phyloP scores from a whole-genome alignment of 2,888 invertebrate genomes.

The Tuta absoluta region DNA sequence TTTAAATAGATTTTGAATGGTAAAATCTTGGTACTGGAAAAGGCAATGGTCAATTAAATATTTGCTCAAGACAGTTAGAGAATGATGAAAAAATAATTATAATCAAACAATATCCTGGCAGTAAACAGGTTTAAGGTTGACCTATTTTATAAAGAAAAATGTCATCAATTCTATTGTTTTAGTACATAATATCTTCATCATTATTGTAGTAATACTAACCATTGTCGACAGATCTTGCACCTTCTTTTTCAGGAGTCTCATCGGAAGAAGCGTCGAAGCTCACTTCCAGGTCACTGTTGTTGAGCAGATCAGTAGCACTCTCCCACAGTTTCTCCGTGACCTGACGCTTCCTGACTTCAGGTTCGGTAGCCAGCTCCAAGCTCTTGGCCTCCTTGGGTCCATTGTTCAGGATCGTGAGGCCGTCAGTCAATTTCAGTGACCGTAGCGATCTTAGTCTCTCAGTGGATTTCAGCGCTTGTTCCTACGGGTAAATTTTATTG shows the following conservation, averaged over 20 bases:
- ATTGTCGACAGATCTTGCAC: slow-evolving; percentile 59
- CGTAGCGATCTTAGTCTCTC: slow-evolving; percentile 62
- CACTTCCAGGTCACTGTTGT: slow-evolving; percentile 64
- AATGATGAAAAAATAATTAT: too few species aligned
- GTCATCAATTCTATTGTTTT: background rate
- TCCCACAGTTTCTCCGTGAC: slow-evolving; percentile 66
- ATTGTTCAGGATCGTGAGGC: slow-evolving; percentile 64
- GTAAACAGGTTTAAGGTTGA: too few species aligned
- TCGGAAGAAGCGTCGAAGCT: slow-evolving; percentile 57
- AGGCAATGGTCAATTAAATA: too few species aligned
- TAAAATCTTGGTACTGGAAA: too few species aligned
- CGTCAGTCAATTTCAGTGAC: slow-evolving; percentile 61
- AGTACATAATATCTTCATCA: background rate
- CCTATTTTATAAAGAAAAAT: too few species aligned
- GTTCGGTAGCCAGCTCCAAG: slow-evolving; percentile 62
- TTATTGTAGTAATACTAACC: slow-evolving; percentile 44
- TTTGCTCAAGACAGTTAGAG: too few species aligned
- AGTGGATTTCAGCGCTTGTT: slow-evolving; percentile 67
- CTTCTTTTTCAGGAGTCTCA: slow-evolving; percentile 49
- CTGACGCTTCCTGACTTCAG: slow-evolving; percentile 56
- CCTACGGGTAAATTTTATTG: slow-evolving; percentile 48
- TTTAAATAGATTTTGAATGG: too few species aligned
- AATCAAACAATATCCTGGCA: too few species aligned
- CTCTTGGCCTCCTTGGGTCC: slow-evolving; percentile 62
- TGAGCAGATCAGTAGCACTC: slow-evolving; percentile 57